Evolutionary conservation across 2,113 vertebrate genomes (phyloP), one percentile per base, ranked within the genome.

Genomic region (Hucho hucho): DNA sequence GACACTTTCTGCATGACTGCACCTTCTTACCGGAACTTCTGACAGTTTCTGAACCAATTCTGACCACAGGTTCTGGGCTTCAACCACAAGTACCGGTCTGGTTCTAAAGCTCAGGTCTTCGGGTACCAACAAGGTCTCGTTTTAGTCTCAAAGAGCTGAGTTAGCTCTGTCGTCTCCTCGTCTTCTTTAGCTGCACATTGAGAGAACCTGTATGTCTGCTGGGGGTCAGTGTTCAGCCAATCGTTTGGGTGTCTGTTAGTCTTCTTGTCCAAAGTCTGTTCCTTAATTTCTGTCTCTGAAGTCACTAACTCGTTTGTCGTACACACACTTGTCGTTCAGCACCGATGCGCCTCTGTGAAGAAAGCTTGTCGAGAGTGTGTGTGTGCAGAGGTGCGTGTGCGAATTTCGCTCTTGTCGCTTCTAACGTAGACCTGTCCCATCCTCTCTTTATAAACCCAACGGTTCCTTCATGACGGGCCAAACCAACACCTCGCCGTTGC

Each of bases 311-410:
- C 4, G 70, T 76, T 46, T 65, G 43, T 77, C 37, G 7, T 53
- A 29, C 46, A 28, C 64, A 29, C 53, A 28, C 64, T 72, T 69
- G 83, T 53, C 70, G 43, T 71, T 46, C 69, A 72, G 61, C 78
- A 69, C 13, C 65, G 86, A 89, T 92, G 92, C 92, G 77, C 92
- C 92, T 90, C 90, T 90, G 64, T 87, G 69, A 86, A 86, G 86
- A 93, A 90, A 92, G 92, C 91, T 94, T 93, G 93, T 93, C 92
- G 75, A 53, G 37, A 63, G 74, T n/a, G 43, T 56, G 78, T 76
- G 64, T 5, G 61, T n/a, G 56, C 22, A 12, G 16, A n/a, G 22
- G 29, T 28, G 64, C 6, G 75, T 61, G 46, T 29, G 24, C 3
- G 20, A 24, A 66, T 13, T 12, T 74, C 61, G 29, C 70, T 72